Percentiles rank a stretch among this genome's conserved stretches.
Conservation (phyloP, 2,797 vertebrate genomes). For the Propithecus deckenii region DNA sequence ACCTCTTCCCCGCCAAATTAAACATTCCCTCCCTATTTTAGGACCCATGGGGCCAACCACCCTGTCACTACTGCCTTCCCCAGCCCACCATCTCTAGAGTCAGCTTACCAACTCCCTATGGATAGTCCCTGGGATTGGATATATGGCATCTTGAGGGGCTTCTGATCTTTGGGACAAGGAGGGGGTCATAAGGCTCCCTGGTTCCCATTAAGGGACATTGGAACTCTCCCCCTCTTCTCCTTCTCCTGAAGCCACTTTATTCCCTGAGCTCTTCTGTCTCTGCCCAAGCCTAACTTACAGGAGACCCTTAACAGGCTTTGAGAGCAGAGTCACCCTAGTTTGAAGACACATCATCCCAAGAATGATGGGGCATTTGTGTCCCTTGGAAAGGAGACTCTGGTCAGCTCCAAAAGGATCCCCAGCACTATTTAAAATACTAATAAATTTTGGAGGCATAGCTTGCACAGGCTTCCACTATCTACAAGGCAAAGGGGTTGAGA, state of each 20-base stretch:
- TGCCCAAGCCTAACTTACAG: not conserved
- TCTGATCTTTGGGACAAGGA: conserved; percentile 8
- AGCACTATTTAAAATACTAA: conserved; percentile 19
- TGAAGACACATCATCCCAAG: not conserved
- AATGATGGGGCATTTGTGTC: not conserved
- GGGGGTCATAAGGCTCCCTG: not conserved
- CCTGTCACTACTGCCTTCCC: not conserved
- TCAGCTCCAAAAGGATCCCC: not conserved
- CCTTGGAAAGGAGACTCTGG: not conserved
- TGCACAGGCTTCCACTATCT: not conserved
- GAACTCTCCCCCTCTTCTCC: not conserved
- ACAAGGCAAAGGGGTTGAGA: not conserved
- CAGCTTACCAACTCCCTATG: not conserved
- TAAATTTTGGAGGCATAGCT: not conserved
- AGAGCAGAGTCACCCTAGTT: not conserved
- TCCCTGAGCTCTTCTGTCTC: not conserved
- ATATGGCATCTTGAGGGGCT: not conserved
- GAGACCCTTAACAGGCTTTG: not conserved
- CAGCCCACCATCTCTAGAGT: not conserved
- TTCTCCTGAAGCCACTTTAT: not conserved
- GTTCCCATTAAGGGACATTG: not conserved
- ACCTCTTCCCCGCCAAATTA: not conserved
- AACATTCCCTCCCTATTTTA: not conserved
- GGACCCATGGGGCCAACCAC: not conserved
- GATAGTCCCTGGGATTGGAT: not conserved